phyloP scores from a whole-genome alignment of 2,113 vertebrate genomes.

The Sardina pilchardus region DNA sequence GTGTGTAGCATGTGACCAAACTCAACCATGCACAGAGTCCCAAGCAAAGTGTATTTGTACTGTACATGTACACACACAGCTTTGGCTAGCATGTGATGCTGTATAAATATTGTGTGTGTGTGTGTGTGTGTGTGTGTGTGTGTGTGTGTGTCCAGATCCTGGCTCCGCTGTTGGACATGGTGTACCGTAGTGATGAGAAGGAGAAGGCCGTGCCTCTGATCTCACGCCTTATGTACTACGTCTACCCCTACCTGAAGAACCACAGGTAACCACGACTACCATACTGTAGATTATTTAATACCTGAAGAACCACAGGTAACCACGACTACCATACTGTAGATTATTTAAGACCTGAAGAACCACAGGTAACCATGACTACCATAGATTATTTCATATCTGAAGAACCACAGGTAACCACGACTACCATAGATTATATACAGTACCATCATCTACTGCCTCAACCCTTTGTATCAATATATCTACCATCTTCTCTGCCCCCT shows the following conservation, averaged over 20 bases:
- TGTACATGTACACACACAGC: background rate
- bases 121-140: background rate
- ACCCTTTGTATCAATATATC: too few species aligned
- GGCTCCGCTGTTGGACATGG: constrained; percentile 93
- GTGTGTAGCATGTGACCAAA: too few species aligned
- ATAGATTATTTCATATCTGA: constrained; percentile 88
- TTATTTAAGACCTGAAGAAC: constrained; percentile 90
- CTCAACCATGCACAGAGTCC: too few species aligned
- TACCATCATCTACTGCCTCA: too few species aligned
- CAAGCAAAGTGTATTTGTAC: background rate
- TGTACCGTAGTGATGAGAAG: constrained; percentile 96
- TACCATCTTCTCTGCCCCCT: too few species aligned
- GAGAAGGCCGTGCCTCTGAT: constrained; percentile 92
- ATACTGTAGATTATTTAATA: constrained; percentile 74
- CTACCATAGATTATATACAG: background rate
- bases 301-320: constrained; percentile 91
- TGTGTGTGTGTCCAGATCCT: constrained; percentile 74
- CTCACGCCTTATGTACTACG: constrained; percentile 91
- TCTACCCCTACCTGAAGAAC: constrained; percentile 94
- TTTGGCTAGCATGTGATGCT: background rate
- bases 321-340: constrained; percentile 75
- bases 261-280: constrained; percentile 77
- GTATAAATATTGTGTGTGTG: background rate
- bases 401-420: constrained; percentile 86
- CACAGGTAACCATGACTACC: constrained; percentile 76